Conservation (phyloP, 53 echinoderm and acorn worm species). For the Holothuria leucospilota region DNA sequence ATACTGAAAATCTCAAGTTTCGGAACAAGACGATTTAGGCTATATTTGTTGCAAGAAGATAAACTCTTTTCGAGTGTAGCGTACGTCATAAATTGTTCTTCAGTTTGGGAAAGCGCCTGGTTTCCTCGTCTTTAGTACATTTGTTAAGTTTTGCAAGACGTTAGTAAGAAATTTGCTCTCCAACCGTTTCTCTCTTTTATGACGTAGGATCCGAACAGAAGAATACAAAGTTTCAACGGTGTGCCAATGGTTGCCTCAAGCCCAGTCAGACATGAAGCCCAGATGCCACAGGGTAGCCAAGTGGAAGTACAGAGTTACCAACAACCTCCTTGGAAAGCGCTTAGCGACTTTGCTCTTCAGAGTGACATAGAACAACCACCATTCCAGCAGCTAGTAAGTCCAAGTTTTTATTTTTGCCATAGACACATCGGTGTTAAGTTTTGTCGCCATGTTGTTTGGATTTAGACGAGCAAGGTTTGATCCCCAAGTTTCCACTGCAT, state of each 20-base stretch:
- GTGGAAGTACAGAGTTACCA: conserved; percentile 99
- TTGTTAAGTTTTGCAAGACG: too few species aligned
- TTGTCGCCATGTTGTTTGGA: not conserved
- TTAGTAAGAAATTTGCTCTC: too few species aligned
- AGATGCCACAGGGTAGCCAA: conserved; percentile 94
- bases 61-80: too few species aligned
- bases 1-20: too few species aligned
- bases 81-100: too few species aligned
- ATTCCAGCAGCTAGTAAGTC: conserved; percentile 98
- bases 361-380: conserved; percentile 99
- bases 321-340: conserved; percentile 98
- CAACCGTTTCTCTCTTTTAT: too few species aligned
- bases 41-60: too few species aligned
- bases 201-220: conserved; percentile 84
- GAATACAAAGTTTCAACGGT: conserved; percentile 94
- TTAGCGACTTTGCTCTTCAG: conserved; percentile 96
- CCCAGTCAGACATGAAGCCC: conserved; percentile 94
- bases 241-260: conserved; percentile 99
- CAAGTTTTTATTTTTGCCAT: not conserved
- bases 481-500: too few species aligned
- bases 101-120: too few species aligned
- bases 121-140: too few species aligned
- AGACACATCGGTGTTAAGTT: not conserved
- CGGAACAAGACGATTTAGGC: too few species aligned
- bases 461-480: too few species aligned